phyloP scores from a whole-genome alignment of 2,797 vertebrate genomes.

The Phyllotis vaccarum region DNA sequence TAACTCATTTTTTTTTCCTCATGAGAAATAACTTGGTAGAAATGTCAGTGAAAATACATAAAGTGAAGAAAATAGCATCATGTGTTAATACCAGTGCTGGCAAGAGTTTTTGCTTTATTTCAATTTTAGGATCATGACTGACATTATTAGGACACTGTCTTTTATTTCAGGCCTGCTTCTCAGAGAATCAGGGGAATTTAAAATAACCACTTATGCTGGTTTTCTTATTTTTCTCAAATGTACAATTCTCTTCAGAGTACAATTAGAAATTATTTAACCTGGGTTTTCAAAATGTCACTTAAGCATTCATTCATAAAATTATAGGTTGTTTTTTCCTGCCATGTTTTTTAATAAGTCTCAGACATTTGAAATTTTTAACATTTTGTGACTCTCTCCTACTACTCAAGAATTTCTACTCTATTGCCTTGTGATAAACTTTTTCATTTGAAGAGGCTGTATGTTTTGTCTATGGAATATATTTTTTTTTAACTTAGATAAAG shows the following conservation, averaged over 20 bases:
- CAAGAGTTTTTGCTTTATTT: slow-evolving; percentile 1
- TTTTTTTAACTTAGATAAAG: background rate
- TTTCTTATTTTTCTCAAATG: background rate
- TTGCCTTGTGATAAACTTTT: background rate
- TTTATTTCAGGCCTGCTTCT: slow-evolving; percentile 33
- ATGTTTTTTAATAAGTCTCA: background rate
- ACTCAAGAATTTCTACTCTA: background rate
- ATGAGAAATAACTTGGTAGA: slow-evolving; percentile 72
- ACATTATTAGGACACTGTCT: background rate
- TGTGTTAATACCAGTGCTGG: slow-evolving; percentile 24
- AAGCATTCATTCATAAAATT: background rate
- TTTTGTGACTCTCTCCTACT: background rate
- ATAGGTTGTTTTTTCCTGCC: background rate
- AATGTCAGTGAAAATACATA: slow-evolving; percentile 69
- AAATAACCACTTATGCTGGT: slow-evolving; percentile 23
- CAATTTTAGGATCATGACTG: slow-evolving; percentile 44
- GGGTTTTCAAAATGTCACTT: slow-evolving; percentile 40
- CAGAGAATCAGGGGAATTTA: background rate
- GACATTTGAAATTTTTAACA: background rate
- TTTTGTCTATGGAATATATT: background rate
- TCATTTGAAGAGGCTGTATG: background rate
- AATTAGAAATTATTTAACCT: slow-evolving; percentile 42
- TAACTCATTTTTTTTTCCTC: slow-evolving; percentile 76
- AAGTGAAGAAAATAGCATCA: slow-evolving; percentile 55
- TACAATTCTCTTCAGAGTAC: background rate